phyloP scores from a whole-genome alignment of 2,113 vertebrate species.

The Piprites chloris region DNA sequence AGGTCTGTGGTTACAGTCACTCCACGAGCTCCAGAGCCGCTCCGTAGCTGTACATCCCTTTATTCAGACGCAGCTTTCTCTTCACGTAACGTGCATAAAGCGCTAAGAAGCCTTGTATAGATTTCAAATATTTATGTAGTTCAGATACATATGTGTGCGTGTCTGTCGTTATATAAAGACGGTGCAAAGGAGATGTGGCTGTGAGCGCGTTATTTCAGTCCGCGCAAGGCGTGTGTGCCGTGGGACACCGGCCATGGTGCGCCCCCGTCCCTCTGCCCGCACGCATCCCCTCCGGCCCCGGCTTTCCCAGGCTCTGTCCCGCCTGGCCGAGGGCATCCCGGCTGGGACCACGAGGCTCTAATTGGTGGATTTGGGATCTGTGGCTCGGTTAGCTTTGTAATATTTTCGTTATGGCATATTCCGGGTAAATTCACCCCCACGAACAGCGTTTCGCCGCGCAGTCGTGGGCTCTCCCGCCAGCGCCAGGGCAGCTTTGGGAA shows the following conservation, averaged over 20 bases:
- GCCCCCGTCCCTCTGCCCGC: background rate
- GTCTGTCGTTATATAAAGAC: background rate
- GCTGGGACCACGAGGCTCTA: background rate
- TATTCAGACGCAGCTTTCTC: background rate
- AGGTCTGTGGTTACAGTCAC: rapidly evolving
- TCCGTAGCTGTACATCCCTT: background rate
- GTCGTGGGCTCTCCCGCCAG: no score
- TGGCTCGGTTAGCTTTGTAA: rapidly evolving
- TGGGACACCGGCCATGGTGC: background rate
- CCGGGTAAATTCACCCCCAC: no score
- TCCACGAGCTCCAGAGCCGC: background rate
- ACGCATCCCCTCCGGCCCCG: background rate
- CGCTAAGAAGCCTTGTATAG: rapidly evolving
- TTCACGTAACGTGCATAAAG: rapidly evolving
- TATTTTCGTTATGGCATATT: rapidly evolving
- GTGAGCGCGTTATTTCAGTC: rapidly evolving
- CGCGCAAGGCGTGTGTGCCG: background rate
- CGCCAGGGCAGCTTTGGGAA: background rate
- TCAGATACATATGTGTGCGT: rapidly evolving
- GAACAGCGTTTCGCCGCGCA: no score
- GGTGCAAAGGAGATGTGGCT: background rate
- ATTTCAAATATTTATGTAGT: background rate
- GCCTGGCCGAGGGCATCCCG: background rate
- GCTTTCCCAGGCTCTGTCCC: background rate
- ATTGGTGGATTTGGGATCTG: rapidly evolving